phyloP scores from a whole-genome alignment of 2,113 vertebrate genomes.

The Cyphomyrus discorhynchus region DNA sequence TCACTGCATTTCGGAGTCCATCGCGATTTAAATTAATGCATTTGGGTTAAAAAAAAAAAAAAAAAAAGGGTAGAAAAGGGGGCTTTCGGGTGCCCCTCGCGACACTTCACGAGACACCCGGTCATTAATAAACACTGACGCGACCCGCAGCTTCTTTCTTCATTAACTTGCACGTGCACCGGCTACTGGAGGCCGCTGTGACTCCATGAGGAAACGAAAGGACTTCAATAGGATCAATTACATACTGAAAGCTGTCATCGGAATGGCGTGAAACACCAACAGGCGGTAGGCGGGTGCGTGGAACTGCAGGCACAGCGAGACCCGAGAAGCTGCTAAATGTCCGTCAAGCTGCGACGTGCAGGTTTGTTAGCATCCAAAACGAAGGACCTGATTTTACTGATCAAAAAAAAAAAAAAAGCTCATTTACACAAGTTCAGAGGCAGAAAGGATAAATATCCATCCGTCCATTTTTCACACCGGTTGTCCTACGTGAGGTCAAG shows the following conservation, averaged over 20 bases:
- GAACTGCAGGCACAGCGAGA: background rate
- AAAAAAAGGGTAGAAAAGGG: no score
- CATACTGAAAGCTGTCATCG: background rate
- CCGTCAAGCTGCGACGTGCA: background rate
- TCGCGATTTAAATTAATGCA: background rate
- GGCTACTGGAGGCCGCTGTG: background rate
- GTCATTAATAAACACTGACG: no score
- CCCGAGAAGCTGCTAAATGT: background rate
- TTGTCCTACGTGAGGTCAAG: background rate
- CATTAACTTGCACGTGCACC: background rate
- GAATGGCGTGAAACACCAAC: background rate
- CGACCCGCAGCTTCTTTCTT: background rate
- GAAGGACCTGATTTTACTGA: background rate
- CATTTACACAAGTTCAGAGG: background rate
- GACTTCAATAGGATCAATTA: background rate
- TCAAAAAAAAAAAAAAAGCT: background rate
- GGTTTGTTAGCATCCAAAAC: background rate
- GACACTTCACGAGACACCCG: no score
- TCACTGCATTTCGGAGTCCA: background rate
- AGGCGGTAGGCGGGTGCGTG: background rate
- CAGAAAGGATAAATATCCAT: background rate
- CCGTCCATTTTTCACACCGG: background rate
- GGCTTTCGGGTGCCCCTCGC: no score
- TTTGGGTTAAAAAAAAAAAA: no score
- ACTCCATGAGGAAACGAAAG: background rate